Evolutionary conservation across 1,140 invertebrate genomes (phyloP), one percentile per base, ranked within the genome.

Genomic region (Drosophila pachea): DNA sequence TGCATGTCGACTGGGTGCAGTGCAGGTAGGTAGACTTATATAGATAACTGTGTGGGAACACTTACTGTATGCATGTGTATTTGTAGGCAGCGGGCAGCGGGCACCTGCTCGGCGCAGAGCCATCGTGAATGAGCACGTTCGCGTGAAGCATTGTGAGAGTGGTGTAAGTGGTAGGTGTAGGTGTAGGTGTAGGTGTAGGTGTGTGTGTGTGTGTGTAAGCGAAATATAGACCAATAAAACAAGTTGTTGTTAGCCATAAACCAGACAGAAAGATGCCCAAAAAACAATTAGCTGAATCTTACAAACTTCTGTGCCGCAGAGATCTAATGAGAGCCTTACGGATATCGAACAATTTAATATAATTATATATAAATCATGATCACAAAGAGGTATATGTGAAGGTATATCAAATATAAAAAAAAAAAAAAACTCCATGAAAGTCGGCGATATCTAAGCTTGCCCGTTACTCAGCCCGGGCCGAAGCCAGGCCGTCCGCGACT

Each of bases 1-100:
- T n/a, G n/a, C n/a, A n/a, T n/a, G n/a, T n/a, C n/a, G n/a, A n/a
- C n/a, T 33, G 59, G 32, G 38, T 12, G 52, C 12, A 22, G 47
- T 66, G 43, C 43, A 60, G 59, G 32, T 7, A 54, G 55, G 35
- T 36, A 50, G 5, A 22, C 22, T 22, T 22, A 22, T 22, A 3
- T 22, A 42, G 53, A n/a, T 4, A 48, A 22, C 12, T 29, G 6
- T 31, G 4, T 8, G 32, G 67, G 14, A 76, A 90, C 89, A 93
- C 93, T 93, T 91, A 93, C 93, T 94, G 93, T 91, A 92, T 90
- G 88, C 93, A 94, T 86, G 91, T 91, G 87, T 92, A 91, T 89
- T 91, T 92, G 90, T 92, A 93, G 91, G 90, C 91, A 76, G 92
- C 92, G 89, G 90, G 90, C 82, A 91, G 90, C 73, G 90, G 89